These are phyloP conservation scores for Drosophila kuntzei DNA, from an alignment of 2,888 invertebrate species.

Conservation along the genomic window DNA sequence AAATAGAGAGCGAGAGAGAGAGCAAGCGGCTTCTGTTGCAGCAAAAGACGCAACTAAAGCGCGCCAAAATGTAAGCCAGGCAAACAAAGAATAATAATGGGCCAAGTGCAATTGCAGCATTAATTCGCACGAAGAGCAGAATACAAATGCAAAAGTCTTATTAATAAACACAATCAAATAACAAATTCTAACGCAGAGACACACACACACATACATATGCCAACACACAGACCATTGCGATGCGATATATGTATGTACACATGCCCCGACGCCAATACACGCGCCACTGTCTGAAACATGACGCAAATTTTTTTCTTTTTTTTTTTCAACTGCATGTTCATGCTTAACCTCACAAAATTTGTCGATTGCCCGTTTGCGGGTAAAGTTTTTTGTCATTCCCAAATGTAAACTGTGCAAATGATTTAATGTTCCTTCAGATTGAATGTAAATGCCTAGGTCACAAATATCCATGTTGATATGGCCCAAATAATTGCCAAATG, in stretches of 20 bases:
- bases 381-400: neutral
- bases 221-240: slow-evolving; percentile 6
- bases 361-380: slow-evolving; percentile 1
- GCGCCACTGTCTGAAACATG: slow-evolving; percentile 65
- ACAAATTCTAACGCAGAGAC: slow-evolving; percentile 38
- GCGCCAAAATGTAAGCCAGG: slow-evolving; percentile 58
- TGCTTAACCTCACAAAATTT: slow-evolving; percentile 64
- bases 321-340: slow-evolving; percentile 42
- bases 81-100: slow-evolving; percentile 9
- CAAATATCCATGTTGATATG: neutral
- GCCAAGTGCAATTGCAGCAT: slow-evolving; percentile 38
- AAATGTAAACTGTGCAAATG: slow-evolving; percentile 9
- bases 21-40: slow-evolving; percentile 8
- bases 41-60: slow-evolving; percentile 54
- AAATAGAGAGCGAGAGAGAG: neutral
- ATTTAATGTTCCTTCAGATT: neutral
- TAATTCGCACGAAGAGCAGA: slow-evolving; percentile 31
- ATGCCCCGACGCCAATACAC: slow-evolving; percentile 58
- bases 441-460: neutral
- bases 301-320: slow-evolving; percentile 63
- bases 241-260: slow-evolving; percentile 11
- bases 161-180: slow-evolving; percentile 38
- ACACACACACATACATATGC: slow-evolving; percentile 8
- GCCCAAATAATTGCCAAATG: neutral
- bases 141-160: slow-evolving; percentile 6